Evolutionary conservation across 2,888 invertebrate species (phyloP).

Genomic region (Aelia acuminata): DNA sequence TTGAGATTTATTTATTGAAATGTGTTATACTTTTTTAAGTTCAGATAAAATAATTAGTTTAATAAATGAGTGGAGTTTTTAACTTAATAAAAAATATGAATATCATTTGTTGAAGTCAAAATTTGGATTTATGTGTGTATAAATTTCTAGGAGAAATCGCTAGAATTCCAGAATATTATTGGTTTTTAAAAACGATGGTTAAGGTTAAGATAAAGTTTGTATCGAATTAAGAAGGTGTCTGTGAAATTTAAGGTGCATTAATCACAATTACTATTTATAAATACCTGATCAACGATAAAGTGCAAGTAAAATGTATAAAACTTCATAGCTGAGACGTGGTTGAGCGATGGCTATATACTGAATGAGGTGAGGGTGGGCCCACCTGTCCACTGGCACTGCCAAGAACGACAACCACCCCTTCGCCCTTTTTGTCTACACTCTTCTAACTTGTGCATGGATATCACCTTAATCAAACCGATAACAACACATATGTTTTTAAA

Average conservation of each 20-base stretch:
- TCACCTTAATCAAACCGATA: background rate
- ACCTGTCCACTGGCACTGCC: conserved; percentile 50
- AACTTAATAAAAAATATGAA: too few relatives aligned
- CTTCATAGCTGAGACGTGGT: background rate
- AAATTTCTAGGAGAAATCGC: background rate
- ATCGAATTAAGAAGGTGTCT: background rate
- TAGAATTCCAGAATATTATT: background rate
- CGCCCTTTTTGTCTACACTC: conserved; percentile 44
- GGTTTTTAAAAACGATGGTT: background rate
- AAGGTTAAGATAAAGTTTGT: background rate
- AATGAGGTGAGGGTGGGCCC: conserved; percentile 33
- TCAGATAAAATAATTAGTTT: background rate
- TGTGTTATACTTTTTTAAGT: too few relatives aligned
- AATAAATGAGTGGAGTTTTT: too few relatives aligned
- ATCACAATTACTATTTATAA: background rate
- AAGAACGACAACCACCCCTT: conserved; percentile 43
- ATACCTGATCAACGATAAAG: conserved; percentile 24
- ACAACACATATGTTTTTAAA: background rate
- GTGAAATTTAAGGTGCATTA: background rate
- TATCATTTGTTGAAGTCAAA: too few relatives aligned
- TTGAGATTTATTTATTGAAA: too few relatives aligned
- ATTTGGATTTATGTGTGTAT: too few relatives aligned
- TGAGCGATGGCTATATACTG: background rate
- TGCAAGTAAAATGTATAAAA: background rate
- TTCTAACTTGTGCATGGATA: background rate